phyloP scores from a whole-genome alignment of 2,113 vertebrate species.

The Ellobius talpinus region DNA sequence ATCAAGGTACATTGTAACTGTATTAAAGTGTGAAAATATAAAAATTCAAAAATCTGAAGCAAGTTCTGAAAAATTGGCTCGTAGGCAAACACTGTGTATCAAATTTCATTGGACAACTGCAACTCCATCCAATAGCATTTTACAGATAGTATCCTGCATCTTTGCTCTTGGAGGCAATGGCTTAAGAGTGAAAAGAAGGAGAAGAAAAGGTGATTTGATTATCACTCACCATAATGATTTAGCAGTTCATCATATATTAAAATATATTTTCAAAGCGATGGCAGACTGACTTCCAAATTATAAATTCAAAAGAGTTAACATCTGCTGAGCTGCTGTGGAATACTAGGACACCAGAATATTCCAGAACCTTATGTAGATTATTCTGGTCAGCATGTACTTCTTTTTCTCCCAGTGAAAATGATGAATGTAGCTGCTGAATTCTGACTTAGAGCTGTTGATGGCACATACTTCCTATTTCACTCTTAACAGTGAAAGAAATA shows the following conservation, averaged over 20 bases:
- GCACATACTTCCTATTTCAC: background rate
- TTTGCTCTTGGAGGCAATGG: conserved; percentile 50
- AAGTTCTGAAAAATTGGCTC: conserved; percentile 3
- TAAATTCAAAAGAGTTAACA: conserved; percentile 60
- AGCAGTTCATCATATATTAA: conserved; percentile 67
- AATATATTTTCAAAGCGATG: conserved; percentile 61
- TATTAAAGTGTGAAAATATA: background rate
- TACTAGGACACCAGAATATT: background rate
- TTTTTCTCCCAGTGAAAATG: background rate
- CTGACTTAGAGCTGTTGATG: too few relatives aligned
- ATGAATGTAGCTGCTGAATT: background rate
- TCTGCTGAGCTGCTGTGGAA: conserved; percentile 2
- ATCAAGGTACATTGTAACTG: background rate
- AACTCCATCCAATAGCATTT: background rate
- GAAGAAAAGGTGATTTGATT: conserved; percentile 49
- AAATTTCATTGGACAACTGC: conserved; percentile 36
- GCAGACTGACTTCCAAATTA: conserved; percentile 73
- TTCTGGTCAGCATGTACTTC: conserved; percentile 19
- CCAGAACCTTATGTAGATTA: conserved; percentile 34
- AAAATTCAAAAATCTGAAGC: background rate
- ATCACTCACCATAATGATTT: conserved; percentile 65
- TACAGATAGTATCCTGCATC: background rate
- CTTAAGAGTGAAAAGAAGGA: conserved; percentile 22
- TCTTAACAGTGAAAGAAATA: background rate
- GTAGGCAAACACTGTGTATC: background rate